Base-by-base conservation (phyloP, 2,113 vertebrate species). In the Aphelocoma coerulescens region DNA sequence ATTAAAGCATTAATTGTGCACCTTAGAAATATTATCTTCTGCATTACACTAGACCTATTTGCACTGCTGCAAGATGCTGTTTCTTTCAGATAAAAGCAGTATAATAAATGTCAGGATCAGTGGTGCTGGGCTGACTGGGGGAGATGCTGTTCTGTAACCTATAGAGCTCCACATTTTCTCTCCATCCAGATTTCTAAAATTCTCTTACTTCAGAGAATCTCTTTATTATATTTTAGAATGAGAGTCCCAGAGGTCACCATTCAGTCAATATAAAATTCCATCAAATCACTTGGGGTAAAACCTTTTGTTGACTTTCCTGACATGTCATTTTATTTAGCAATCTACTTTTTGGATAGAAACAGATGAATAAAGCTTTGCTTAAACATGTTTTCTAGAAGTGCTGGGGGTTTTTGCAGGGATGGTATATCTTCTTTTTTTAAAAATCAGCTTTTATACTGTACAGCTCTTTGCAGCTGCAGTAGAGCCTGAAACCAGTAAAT, bases 321-420 rank as follows among this genome's bases (percentile, higher is more conserved):
- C 44, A 61, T 86, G 49, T 58, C 41, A 80, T 91, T 96, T 88
- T 90, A 91, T 79, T 93, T 73, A 67, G 41, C 33, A 75, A 78
- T 88, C 39, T 75, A 30, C 35, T 74, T 62, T 79, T 66, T 73
- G 0, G 10, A 39, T 48, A 83, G 24, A 32, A 78, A 66, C 23
- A 86, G 83, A 52, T 37, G 27, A 80, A 85, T 55, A 43, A 94
- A 88, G 27, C 3, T 83, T 84, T 87, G 11, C 26, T 67, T 81
- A 59, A 88, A 49, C 27, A 33, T 35, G 39, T 86, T 84, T 93
- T 80, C 65, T 59, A 39, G 16, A 93, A 75, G 16, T 30, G 8
- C 7, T 76, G 33, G 43, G 7, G 0, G 11, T 63, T 81, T 74
- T 88, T 67, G 16, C 14, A 57, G 20, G 4, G 18, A n/a, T 65